Base-by-base conservation (phyloP, 1,140 invertebrate genomes). In the Mercenaria mercenaria region DNA sequence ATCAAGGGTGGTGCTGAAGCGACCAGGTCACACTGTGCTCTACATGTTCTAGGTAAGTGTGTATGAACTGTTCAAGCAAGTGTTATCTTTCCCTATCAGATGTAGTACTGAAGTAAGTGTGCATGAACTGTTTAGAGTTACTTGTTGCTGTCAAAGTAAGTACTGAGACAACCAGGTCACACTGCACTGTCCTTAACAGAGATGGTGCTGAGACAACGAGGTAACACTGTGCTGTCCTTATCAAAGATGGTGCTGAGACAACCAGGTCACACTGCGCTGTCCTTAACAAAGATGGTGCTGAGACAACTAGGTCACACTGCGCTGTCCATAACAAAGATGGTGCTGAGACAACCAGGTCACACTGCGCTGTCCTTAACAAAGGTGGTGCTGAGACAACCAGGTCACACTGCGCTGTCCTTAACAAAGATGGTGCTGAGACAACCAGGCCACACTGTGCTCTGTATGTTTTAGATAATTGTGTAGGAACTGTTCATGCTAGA, bases 161-260 rank as follows among this genome's bases (percentile, higher is more conserved):
- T n/a, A n/a, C n/a, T n/a, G n/a, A n/a, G n/a, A n/a, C n/a, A n/a
- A n/a, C n/a, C n/a, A n/a, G n/a, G n/a, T n/a, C n/a, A n/a, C n/a
- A n/a, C n/a, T n/a, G n/a, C n/a, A n/a, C 98, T 3, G 96, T 99
- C 72, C 98, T 98, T 0, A 97, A 97, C n/a, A n/a, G n/a, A n/a
- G n/a, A n/a, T n/a, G n/a, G n/a, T n/a, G n/a, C n/a, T n/a, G n/a
- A n/a, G n/a, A n/a, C n/a, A n/a, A n/a, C n/a, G n/a, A n/a, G n/a
- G n/a, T n/a, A n/a, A n/a, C n/a, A n/a, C n/a, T n/a, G n/a, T n/a
- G n/a, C 98, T 3, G 96, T 99, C 72, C 98, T 98, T 0, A 97
- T 97, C 23, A 96, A 97, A 32, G 96, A 97, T 1, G 97, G 97
- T 11, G 97, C 97, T 91, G 97, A 97, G 39, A 97, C 98, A 0